These are phyloP conservation scores for Hypsibius dujardini DNA, from an alignment of 1,140 invertebrate species.

Conservation along the genomic window DNA sequence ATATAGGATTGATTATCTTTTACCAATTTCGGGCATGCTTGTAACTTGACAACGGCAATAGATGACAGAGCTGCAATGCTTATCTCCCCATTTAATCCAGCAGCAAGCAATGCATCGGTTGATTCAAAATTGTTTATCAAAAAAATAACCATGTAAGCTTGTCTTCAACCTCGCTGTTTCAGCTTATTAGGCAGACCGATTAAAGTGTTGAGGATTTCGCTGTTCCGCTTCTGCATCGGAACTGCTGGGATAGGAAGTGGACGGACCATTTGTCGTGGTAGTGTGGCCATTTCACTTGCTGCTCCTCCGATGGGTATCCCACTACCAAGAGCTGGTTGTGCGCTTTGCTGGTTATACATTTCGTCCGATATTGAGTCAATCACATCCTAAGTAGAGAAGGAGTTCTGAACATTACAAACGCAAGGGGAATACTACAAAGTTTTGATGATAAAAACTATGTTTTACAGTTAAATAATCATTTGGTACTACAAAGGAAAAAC, in stretches of 20 bases:
- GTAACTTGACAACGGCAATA: too few species aligned
- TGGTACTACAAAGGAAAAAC: too few species aligned
- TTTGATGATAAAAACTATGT: too few species aligned
- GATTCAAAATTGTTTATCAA: too few species aligned
- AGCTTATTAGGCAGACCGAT: conserved; percentile 11
- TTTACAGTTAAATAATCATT: too few species aligned
- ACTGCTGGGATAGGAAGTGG: not conserved
- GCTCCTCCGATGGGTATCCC: not conserved
- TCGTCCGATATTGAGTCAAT: not conserved
- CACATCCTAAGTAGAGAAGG: too few species aligned
- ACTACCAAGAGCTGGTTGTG: too few species aligned
- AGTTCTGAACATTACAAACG: too few species aligned
- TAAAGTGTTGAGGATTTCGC: conserved; percentile 15
- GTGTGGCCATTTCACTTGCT: not conserved
- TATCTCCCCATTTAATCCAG: not conserved
- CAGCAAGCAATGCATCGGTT: not conserved
- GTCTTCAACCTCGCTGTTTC: not conserved
- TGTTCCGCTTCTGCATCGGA: conserved; percentile 6
- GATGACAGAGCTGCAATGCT: not conserved
- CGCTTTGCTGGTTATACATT: not conserved
- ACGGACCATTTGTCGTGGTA: not conserved
- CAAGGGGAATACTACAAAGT: too few species aligned
- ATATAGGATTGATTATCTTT: too few species aligned
- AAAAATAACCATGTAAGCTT: not conserved
- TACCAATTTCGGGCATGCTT: too few species aligned